Evolutionary conservation across 2,113 vertebrate genomes (phyloP), one percentile per base, ranked within the genome.

Genomic region (Chelonoidis abingdonii): DNA sequence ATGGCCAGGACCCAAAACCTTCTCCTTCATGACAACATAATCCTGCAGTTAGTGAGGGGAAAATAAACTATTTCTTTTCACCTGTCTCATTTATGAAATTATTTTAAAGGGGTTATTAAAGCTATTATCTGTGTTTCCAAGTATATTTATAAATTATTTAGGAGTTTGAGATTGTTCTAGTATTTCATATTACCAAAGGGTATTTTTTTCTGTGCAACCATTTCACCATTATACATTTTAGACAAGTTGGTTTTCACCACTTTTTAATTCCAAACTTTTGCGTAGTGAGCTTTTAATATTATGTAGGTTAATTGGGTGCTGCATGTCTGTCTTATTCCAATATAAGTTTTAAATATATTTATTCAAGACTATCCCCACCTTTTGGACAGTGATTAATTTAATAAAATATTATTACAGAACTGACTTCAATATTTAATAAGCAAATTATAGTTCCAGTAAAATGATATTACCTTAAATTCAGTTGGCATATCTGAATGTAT

Each of bases 271-370:
- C 38, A 62, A 79, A 79, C 88, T 25, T 96, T 94, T 93, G 91
- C 3, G 4, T 44, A 0, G 0, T 19, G 0, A 19, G 35, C 35
- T 86, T 75, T 90, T 86, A 89, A 90, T 93, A 88, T 84, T 88
- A 29, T 52, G 90, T 94, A 91, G 87, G 59, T 92, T 96, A 96
- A 97, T 94, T 96, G 89, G 92, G 44, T 83, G 78, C 81, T 96
- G 76, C 80, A 94, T 89, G 83, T 92, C 80, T 95, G 10, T 59
- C 59, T 91, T 93, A 81, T 85, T 90, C 19, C 17, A 83, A 47
- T 93, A 86, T 47, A 75, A 82, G 82, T 88, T 78, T 90, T 89
- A 97, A 93, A 87, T 62, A 90, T 59, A 82, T 1, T 57, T 13
- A 88, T 81, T 87, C 93, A 59, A 93, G 88, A 84, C 44, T 87